Evolutionary conservation across 2,113 vertebrate species (phyloP).

Genomic region (Carassius gibelio): DNA sequence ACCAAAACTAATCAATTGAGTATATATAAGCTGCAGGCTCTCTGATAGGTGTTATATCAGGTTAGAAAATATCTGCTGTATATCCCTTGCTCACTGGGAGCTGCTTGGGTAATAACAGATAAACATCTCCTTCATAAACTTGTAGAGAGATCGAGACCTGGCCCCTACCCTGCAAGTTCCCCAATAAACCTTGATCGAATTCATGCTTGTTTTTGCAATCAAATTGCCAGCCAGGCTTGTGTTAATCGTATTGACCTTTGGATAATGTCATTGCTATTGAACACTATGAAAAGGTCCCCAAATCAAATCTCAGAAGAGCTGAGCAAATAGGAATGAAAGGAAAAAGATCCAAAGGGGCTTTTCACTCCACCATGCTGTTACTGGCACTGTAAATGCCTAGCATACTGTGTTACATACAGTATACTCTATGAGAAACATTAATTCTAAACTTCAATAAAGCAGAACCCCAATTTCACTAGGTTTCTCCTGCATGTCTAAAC

Average conservation of each 20-base stretch:
- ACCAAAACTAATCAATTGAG: background rate
- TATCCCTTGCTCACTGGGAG: background rate
- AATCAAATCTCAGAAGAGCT: constrained; percentile 47
- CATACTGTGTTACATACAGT: background rate
- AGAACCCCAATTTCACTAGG: background rate
- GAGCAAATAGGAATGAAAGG: constrained; percentile 36
- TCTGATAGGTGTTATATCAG: constrained; percentile 19
- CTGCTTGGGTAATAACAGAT: constrained; percentile 35
- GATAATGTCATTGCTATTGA: constrained; percentile 60
- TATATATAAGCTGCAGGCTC: background rate
- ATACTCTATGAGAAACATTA: background rate
- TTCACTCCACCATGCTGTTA: background rate
- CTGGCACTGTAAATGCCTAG: constrained; percentile 5
- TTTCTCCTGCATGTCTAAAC: background rate
- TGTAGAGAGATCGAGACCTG: constrained; percentile 32
- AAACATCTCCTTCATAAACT: constrained; percentile 34
- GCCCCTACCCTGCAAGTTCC: constrained; percentile 15
- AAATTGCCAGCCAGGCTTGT: constrained; percentile 52
- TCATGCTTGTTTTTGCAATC: constrained; percentile 53
- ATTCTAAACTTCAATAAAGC: background rate
- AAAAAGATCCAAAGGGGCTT: constrained; percentile 16
- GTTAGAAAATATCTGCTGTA: constrained; percentile 24
- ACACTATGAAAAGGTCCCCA: constrained; percentile 54
- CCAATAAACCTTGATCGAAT: constrained; percentile 51
- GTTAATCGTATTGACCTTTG: constrained; percentile 59